Base-by-base conservation (phyloP, 1,140 invertebrate genomes). In the Bombus turneri region DNA sequence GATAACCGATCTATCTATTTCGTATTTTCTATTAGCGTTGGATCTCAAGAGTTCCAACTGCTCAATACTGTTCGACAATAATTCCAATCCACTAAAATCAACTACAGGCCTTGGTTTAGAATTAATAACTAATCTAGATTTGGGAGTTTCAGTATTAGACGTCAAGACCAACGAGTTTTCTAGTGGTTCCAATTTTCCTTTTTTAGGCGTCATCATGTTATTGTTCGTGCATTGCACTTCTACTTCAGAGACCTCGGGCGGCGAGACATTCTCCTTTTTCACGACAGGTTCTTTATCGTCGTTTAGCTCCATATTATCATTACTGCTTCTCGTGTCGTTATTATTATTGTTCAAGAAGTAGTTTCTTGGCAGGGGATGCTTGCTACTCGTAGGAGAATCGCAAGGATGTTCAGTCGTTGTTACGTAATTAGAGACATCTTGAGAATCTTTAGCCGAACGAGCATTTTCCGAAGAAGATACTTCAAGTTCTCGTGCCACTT, bases 51-150 rank as follows among this genome's bases (percentile, higher is more conserved):
- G 87, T 25, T 97, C 97, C 85, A 97, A 96, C 85, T 97, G 96
- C 85, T 97, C 97, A 78, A 98, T 98, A 90, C 97, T 98, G 90
- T 98, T 98, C 0, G 97, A 98, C 12, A 98, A 92, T 28, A 98
- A 92, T 94, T 98, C 97, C 64, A 98, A 93, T 0, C 98, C 98
- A 89, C 97, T 98, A 2, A 98, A 94, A 93, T 98, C 97, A 1
- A 97, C 96, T 3, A 93, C 93, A 74, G 82, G 90, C 88, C 90
- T 85, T 31, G 78, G 81, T 9, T 62, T 89, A 15, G 43, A 31
- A 47, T 22, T 71, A 3, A 10, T 0, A 0, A 3, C 0, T 3
- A 5, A 47, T 57, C 39, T 81, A 39, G 59, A 66, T 39, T 72
- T 88, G 1, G 18, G 1, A 8, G 2, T 18, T 57, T 83, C 71